Percentiles rank a stretch among this genome's conserved stretches.
These are phyloP conservation scores for Nymphalis c-album DNA, from an alignment of 2,888 invertebrate genomes.

Conservation along the genomic window DNA sequence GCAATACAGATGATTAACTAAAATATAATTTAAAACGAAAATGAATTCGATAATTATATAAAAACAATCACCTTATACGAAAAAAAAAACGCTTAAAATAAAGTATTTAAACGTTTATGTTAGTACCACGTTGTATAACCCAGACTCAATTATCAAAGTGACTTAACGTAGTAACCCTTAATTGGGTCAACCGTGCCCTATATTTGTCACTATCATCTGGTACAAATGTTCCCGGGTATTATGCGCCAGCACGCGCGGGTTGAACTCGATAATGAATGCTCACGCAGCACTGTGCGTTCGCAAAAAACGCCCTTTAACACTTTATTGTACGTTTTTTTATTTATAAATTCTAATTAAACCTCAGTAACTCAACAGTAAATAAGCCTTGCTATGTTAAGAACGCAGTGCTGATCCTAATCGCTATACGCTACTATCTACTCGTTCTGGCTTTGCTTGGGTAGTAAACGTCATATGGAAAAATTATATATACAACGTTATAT, in stretches of 20 bases:
- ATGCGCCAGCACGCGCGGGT: slow-evolving; percentile 43
- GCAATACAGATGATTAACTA: no score
- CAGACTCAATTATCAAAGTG: slow-evolving; percentile 25
- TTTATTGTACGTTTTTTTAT: not conserved
- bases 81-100: no score
- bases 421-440: no score
- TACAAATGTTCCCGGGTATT: slow-evolving; percentile 36
- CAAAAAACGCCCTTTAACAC: slow-evolving; percentile 23
- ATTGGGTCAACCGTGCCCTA: slow-evolving; percentile 29
- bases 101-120: not conserved
- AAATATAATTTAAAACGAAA: not conserved
- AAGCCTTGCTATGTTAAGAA: no score
- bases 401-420: no score
- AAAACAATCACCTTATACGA: no score
- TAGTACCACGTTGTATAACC: slow-evolving; percentile 8
- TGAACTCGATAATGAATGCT: slow-evolving; percentile 43
- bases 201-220: slow-evolving; percentile 29
- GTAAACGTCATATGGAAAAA: no score
- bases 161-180: slow-evolving; percentile 17
- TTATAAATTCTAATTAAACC: no score
- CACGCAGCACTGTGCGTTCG: slow-evolving; percentile 33
- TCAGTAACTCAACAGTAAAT: no score
- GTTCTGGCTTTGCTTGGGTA: no score
- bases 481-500: no score
- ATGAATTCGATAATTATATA: no score